These are phyloP conservation scores for Microctenopoma stevenorrisi DNA, from an alignment of 2,797 vertebrate genomes.

Conservation along the genomic window DNA sequence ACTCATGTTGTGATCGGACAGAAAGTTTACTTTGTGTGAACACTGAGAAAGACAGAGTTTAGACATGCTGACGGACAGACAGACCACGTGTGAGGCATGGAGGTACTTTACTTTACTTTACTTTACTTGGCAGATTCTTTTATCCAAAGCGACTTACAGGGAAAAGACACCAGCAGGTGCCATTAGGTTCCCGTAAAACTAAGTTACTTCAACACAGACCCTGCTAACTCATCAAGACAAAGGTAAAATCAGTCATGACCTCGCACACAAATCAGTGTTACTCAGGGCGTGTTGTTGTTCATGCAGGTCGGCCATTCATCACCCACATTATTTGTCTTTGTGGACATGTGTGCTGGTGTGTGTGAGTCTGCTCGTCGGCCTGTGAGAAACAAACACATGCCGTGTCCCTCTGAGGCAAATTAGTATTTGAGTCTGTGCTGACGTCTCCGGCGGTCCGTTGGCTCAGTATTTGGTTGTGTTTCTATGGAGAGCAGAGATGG, in stretches of 20 bases:
- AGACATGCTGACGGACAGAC: conserved; percentile 3
- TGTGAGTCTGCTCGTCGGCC: background rate
- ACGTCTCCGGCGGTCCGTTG: conserved; percentile 38
- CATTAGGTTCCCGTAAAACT: too few relatives aligned
- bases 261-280: background rate
- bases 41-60: background rate
- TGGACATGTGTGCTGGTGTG: background rate
- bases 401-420: conserved; percentile 37
- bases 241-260: background rate
- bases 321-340: background rate
- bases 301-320: conserved; percentile 9
- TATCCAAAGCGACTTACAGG: too few relatives aligned
- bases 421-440: conserved; percentile 46
- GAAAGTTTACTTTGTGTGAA: conserved; percentile 1
- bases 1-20: background rate
- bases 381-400: conserved; percentile 27
- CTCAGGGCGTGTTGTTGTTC: conserved; percentile 12
- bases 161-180: too few relatives aligned
- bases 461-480: conserved; percentile 23
- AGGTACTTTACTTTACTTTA: too few relatives aligned
- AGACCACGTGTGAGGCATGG: background rate
- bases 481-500: conserved; percentile 63
- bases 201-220: too few relatives aligned
- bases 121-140: too few relatives aligned
- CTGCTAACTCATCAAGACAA: too few relatives aligned